Base-by-base conservation (phyloP, 2,797 vertebrate genomes). In the Eulemur mongoz region DNA sequence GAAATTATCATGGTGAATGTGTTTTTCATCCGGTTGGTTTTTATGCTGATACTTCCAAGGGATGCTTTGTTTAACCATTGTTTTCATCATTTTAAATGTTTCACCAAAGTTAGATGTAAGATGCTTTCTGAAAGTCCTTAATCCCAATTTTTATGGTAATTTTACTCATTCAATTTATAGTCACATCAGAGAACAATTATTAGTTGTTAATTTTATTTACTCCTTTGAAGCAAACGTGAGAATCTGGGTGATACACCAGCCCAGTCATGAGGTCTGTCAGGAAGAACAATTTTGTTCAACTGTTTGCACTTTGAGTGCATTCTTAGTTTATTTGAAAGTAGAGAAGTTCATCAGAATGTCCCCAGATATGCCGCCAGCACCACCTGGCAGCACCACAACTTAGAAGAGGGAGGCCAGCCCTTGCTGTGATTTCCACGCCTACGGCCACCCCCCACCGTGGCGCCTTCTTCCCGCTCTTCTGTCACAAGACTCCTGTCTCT, bases 341-440 rank as follows among this genome's bases (percentile, higher is more conserved):
- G 45, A 78, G 32, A 43, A 63, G 23, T 43, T n/a, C 59, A 35
- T 18, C 48, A 18, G 75, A 73, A 11, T 40, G 10, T 7, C 22
- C 59, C 81, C 27, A 54, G 0, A 9, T 10, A 5, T 17, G 35
- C n/a, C 43, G 14, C 35, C 82, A 27, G 38, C 63, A 67, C 32
- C 63, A 18, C 48, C 57, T 48, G 43, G 48, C 75, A 76, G 32
- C 32, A 11, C 40, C 12, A 22, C 18, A 54, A 8, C 14, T 30
- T 13, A 2, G 50, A 15, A 48, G 25, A 23, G 32, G n/a, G 9
- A 12, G 45, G 63, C 10, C 2, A 4, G 8, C 14, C n/a, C 38
- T 73, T 4, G 0, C 18, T 32, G 7, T 1, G 32, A 1, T 5
- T 73, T 1, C 11, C 7, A 5, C 2, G 0, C 3, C 4, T 11